A percentile compares a stretch with the other conserved stretches of the same genome.
Evolutionary conservation across 2,888 invertebrate species (phyloP).

Genomic region (Leucoma salicis): DNA sequence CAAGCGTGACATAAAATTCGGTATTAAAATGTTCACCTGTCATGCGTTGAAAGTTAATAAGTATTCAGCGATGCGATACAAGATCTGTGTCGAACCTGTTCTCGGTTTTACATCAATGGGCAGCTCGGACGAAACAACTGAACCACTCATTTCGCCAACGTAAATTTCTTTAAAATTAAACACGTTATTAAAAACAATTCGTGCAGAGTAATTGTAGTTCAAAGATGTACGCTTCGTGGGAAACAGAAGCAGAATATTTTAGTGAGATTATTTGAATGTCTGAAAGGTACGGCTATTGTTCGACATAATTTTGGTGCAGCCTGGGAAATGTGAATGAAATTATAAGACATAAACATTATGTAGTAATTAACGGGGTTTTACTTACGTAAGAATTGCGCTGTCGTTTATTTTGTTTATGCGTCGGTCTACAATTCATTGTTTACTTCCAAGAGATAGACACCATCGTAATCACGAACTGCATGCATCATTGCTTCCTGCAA

Average conservation of each 20-base stretch:
- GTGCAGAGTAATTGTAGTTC: conserved; percentile 29
- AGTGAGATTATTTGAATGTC: conserved; percentile 7
- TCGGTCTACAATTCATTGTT: too few species aligned
- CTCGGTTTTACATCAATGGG: conserved; percentile 45
- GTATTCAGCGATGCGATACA: conserved; percentile 18
- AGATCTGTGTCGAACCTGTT: conserved; percentile 28
- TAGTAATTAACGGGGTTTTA: neutral
- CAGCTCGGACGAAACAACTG: conserved; percentile 16
- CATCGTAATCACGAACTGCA: too few species aligned
- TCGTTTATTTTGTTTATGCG: too few species aligned
- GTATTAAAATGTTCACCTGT: conserved; percentile 58
- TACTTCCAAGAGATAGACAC: too few species aligned
- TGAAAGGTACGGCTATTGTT: conserved; percentile 7
- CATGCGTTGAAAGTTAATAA: conserved; percentile 33
- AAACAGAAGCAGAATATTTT: conserved; percentile 8
- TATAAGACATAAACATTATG: neutral
- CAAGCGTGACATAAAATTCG: conserved; percentile 30
- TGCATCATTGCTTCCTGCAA: too few species aligned
- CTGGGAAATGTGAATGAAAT: conserved; percentile 4
- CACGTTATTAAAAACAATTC: conserved; percentile 45
- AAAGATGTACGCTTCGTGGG: conserved; percentile 15
- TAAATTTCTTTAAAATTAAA: conserved; percentile 40
- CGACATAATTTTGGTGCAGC: conserved; percentile 6
- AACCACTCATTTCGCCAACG: conserved; percentile 29
- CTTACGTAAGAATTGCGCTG: too few species aligned